Percentiles rank a stretch among this genome's conserved stretches.
Evolutionary conservation across 2,113 vertebrate species (phyloP).

Genomic region (Xiphophorus hellerii): DNA sequence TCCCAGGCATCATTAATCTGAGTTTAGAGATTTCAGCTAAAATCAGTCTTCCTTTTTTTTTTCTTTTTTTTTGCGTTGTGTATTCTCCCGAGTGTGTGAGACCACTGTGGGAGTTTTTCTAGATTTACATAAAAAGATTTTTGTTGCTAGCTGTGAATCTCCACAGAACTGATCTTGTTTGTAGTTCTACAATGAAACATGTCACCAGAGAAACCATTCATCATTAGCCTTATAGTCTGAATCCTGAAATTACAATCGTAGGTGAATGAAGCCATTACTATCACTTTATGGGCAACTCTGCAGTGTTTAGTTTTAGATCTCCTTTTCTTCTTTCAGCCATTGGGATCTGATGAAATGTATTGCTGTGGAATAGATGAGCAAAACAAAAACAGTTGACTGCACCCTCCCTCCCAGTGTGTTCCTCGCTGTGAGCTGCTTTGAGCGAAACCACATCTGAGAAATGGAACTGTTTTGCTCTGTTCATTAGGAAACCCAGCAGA

Average conservation of each 20-base stretch:
- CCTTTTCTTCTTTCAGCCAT: background rate
- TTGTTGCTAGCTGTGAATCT: constrained; percentile 21
- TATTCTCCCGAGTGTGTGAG: constrained; percentile 16
- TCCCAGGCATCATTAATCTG: constrained; percentile 54
- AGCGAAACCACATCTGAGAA: constrained; percentile 38
- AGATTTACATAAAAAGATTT: background rate
- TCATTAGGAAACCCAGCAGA: constrained; percentile 47
- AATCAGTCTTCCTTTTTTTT: background rate
- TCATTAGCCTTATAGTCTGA: background rate
- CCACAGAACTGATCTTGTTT: constrained; percentile 14
- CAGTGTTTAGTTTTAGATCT: constrained; percentile 5
- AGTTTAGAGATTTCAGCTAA: constrained; percentile 23
- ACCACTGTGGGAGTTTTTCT: constrained; percentile 20
- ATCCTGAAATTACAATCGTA: background rate
- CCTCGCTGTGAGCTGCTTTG: constrained; percentile 58
- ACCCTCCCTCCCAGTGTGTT: constrained; percentile 25
- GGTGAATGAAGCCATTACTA: background rate
- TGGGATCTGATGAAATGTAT: constrained; percentile 37
- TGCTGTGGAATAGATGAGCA: constrained; percentile 35
- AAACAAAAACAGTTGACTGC: constrained; percentile 46
- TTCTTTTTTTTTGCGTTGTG: constrained; percentile 21
- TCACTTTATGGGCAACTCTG: background rate
- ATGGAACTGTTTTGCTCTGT: constrained; percentile 30
- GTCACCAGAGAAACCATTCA: background rate
- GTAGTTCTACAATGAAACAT: background rate